Evolutionary conservation across 2,113 vertebrate genomes (phyloP).

Genomic region (Pelusios castaneus): DNA sequence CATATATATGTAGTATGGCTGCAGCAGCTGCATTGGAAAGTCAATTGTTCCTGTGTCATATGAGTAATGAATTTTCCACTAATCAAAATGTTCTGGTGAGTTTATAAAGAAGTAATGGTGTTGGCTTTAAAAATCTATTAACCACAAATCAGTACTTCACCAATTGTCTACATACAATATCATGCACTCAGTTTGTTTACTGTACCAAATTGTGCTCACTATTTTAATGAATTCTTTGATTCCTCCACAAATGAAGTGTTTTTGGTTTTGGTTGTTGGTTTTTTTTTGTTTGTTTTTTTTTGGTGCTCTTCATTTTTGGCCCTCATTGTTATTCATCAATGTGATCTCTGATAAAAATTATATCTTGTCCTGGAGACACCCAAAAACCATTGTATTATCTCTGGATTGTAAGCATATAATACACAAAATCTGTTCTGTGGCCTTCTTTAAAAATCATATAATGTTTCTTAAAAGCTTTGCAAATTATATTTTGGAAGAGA

Average conservation of each 20-base stretch:
- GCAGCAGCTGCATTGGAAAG: neutral
- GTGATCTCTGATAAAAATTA: neutral
- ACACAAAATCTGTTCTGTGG: neutral
- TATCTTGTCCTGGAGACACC: neutral
- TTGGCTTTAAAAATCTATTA: conserved; percentile 20
- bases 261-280: too few relatives aligned
- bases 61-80: neutral
- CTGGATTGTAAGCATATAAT: neutral
- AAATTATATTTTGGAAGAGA: neutral
- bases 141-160: neutral
- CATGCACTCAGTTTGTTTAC: neutral
- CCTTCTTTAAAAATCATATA: neutral
- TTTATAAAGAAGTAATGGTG: neutral
- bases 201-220: neutral
- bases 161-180: neutral
- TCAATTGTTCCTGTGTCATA: conserved; percentile 22
- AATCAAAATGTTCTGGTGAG: conserved; percentile 19
- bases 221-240: neutral
- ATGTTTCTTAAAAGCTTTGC: neutral
- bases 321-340: neutral
- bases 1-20: neutral
- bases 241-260: neutral
- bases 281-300: too few relatives aligned
- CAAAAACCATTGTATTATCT: neutral
- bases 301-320: neutral